phyloP scores from a whole-genome alignment of 2,888 invertebrate genomes.

The Drosophila picticornis region DNA sequence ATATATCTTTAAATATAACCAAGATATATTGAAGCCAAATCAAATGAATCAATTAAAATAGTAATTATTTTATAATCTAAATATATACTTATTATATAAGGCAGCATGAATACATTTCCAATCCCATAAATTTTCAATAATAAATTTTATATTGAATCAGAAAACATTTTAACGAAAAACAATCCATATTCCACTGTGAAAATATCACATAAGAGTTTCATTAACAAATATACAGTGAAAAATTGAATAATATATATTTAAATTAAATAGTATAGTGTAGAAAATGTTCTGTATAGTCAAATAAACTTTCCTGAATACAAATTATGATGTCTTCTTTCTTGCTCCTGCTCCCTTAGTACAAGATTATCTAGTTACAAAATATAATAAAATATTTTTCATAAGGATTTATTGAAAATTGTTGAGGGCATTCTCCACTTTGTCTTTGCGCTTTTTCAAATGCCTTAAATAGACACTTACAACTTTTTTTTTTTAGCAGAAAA shows the following conservation, averaged over 20 bases:
- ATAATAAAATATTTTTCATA: background rate
- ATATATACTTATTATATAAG: background rate
- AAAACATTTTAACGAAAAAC: background rate
- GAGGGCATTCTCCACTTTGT: background rate
- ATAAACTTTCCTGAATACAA: background rate
- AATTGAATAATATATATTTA: background rate
- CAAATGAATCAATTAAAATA: background rate
- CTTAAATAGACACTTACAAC: background rate
- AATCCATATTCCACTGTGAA: fast-evolving
- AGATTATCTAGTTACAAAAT: background rate
- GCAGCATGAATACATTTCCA: background rate
- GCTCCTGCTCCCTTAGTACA: background rate
- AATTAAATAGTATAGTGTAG: background rate
- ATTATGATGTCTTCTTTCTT: background rate
- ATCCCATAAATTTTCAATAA: background rate
- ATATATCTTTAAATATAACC: background rate
- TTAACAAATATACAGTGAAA: background rate
- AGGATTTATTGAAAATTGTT: background rate
- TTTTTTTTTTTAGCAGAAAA: background rate
- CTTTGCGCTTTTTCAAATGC: background rate
- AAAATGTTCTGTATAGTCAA: background rate
- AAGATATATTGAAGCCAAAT: background rate
- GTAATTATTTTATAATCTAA: background rate
- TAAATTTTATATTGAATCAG: background rate
- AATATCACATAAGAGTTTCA: background rate